Evolutionary conservation across 2,797 vertebrate species (phyloP), one percentile per base, ranked within the genome.

Genomic region (Pipistrellus pipistrellus): DNA sequence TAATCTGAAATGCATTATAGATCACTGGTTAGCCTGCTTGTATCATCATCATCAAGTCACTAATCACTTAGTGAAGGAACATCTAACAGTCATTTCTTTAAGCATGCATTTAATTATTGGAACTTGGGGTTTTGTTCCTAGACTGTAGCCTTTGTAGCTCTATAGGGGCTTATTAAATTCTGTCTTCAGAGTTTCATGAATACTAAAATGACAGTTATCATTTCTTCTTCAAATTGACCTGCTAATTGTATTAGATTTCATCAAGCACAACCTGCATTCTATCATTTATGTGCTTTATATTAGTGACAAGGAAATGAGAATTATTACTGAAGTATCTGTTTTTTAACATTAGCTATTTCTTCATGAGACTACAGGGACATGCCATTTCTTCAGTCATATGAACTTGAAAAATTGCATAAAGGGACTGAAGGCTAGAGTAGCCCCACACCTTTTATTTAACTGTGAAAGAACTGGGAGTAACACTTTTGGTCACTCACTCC

Each of bases 331-430:
- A 55, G 14, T 77, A 41, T 38, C 11, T 38, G 2, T 41, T 75
- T 95, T 41, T 17, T 91, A 69, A 38, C 4, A 80, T 77, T 81
- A 87, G 62, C 48, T 71, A 2, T 72, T 95, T 83, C 21, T 92
- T 90, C 38, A 27, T 38, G 32, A 83, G 53, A 4, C 82, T n/a
- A 55, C n/a, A 71, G 23, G 44, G 7, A 30, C 9, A 5, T 83
- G 32, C 35, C 35, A 4, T 48, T 81, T 55, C 71, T 96, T 90
- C 25, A 53, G 38, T 72, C 41, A 18, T 23, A 7, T 91, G 64
- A 55, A 73, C 93, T 72, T 81, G 55, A 91, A 86, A 91, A 44
- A 46, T 91, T 82, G 83, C 2, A 0, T 44, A 23, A 32, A 86
- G 14, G 51, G 23, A 3, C 30, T 83, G 44, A 84, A 71, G n/a